These are phyloP conservation scores for Zaprionus bogoriensis DNA, from an alignment of 2,888 invertebrate species.

Conservation along the genomic window DNA sequence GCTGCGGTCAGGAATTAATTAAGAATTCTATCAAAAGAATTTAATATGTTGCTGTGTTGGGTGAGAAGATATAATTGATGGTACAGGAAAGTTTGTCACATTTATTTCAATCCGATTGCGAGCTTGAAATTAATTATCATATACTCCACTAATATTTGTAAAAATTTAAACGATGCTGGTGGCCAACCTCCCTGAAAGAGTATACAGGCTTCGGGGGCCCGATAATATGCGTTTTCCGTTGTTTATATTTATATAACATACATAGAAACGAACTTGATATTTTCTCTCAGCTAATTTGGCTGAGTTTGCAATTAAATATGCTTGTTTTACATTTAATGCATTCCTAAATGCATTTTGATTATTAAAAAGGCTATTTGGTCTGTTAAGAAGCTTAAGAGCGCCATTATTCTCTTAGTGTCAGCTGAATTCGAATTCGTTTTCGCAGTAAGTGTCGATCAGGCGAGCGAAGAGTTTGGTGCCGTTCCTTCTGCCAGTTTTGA, in stretches of 20 bases:
- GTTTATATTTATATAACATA: neutral
- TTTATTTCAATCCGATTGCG: too few relatives aligned
- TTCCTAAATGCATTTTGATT: slow-evolving; percentile 3
- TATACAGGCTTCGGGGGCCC: neutral
- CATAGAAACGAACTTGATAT: slow-evolving; percentile 11
- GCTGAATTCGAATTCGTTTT: slow-evolving; percentile 6
- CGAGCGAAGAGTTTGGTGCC: neutral
- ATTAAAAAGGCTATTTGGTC: neutral
- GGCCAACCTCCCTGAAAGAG: neutral
- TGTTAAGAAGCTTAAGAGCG: slow-evolving; percentile 10
- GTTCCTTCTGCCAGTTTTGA: neutral
- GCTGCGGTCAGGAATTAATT: too few relatives aligned
- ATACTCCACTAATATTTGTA: too few relatives aligned
- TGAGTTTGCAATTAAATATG: slow-evolving; percentile 20
- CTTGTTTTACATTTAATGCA: slow-evolving; percentile 2
- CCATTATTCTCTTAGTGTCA: slow-evolving; percentile 7
- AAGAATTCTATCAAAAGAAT: too few relatives aligned
- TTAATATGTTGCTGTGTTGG: too few relatives aligned
- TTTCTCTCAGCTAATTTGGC: slow-evolving; percentile 3
- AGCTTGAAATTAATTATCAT: too few relatives aligned
- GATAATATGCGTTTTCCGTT: neutral
- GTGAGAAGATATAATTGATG: too few relatives aligned
- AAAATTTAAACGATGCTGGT: too few relatives aligned
- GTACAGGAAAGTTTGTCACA: too few relatives aligned
- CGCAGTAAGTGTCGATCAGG: neutral